Percentiles rank a stretch among this genome's conserved stretches.
phyloP scores from a whole-genome alignment of 2,888 invertebrate genomes.

The Pammene aurita region DNA sequence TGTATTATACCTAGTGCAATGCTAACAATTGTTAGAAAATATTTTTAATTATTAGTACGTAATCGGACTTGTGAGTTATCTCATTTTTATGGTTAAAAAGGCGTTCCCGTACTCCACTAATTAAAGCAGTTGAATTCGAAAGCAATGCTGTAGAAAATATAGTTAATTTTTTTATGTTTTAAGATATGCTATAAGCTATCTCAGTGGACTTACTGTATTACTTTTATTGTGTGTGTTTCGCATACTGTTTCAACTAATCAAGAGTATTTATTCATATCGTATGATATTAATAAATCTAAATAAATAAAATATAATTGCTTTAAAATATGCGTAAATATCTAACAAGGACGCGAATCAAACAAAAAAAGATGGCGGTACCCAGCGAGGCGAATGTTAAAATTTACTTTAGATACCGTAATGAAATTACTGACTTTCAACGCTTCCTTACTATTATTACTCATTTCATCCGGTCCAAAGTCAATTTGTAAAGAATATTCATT shows the following conservation, averaged over 20 bases:
- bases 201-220: background rate
- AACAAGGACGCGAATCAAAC: background rate
- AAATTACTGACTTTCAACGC: constrained; percentile 24
- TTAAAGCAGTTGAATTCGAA: too few species aligned
- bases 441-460: constrained; percentile 19
- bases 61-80: too few species aligned
- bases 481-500: constrained; percentile 24
- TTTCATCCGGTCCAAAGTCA: constrained; percentile 25
- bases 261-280: constrained; percentile 17
- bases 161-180: too few species aligned
- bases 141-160: too few species aligned
- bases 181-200: too few species aligned
- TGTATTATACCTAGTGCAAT: too few species aligned
- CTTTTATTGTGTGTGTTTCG: background rate
- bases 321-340: background rate
- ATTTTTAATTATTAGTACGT: too few species aligned
- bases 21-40: too few species aligned
- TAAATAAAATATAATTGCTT: background rate
- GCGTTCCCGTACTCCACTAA: too few species aligned
- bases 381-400: constrained; percentile 17
- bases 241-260: background rate
- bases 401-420: constrained; percentile 27
- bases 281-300: constrained; percentile 6
- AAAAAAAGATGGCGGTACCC: constrained; percentile 14
- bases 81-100: too few species aligned